Percentiles rank a stretch among this genome's conserved stretches.
phyloP scores from a whole-genome alignment of 1,140 invertebrate species.

The Drosophila erecta region DNA sequence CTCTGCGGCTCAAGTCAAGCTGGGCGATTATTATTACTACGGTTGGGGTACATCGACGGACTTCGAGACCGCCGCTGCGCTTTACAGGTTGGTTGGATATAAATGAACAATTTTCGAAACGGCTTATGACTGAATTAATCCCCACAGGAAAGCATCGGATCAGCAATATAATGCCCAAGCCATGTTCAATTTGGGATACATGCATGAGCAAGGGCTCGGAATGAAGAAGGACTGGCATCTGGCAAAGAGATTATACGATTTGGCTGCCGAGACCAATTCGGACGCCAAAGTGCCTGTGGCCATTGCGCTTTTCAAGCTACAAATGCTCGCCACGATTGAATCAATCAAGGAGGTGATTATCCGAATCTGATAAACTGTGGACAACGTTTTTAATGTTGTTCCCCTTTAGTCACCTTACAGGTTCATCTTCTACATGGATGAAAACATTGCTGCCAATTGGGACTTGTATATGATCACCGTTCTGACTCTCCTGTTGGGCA shows the following conservation, averaged over 20 bases:
- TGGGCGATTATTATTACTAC: conserved; percentile 99
- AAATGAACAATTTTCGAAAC: neutral
- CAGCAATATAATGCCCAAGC: conserved; percentile 98
- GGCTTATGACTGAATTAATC: neutral
- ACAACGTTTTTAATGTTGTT: neutral
- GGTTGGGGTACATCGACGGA: conserved; percentile 95
- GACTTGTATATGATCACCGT: conserved; percentile 96
- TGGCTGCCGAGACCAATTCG: conserved; percentile 96
- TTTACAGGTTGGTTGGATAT: conserved; percentile 87
- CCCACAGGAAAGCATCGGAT: conserved; percentile 93
- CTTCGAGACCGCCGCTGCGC: conserved; percentile 96
- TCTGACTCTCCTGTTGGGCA: conserved; percentile 92
- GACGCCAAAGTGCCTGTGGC: conserved; percentile 98
- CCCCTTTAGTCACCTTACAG: conserved; percentile 87
- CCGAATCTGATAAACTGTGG: neutral
- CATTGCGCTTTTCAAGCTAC: conserved; percentile 95
- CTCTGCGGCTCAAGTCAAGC: conserved; percentile 95
- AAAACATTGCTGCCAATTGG: conserved; percentile 94
- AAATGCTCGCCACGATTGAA: conserved; percentile 90
- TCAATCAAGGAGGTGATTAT: conserved; percentile 86
- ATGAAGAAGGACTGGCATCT: conserved; percentile 92
- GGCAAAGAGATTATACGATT: conserved; percentile 97
- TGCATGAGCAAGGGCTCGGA: conserved; percentile 99
- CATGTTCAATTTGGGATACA: conserved; percentile 99
- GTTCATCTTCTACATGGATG: conserved; percentile 88